A percentile compares a stretch with the other conserved stretches of the same genome.
phyloP scores from a whole-genome alignment of 2,113 vertebrate species.

The Notothenia rossii region DNA sequence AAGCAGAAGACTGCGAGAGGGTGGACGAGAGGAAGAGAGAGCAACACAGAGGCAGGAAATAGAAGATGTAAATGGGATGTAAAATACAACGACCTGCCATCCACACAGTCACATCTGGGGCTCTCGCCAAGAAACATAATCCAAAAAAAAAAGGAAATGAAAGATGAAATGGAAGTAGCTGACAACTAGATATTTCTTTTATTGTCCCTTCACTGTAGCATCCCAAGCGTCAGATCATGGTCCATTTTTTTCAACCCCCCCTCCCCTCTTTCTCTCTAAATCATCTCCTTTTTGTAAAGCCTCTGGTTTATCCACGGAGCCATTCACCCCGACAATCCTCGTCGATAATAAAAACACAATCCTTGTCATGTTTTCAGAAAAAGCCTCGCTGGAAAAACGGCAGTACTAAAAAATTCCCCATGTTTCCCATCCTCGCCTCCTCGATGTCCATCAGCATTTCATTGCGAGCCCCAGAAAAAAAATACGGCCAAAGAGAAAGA shows the following conservation, averaged over 20 bases:
- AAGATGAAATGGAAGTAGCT: constrained; percentile 38
- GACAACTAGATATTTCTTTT: constrained; percentile 41
- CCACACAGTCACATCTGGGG: constrained; percentile 75
- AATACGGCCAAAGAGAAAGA: constrained; percentile 17
- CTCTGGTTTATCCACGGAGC: constrained; percentile 55
- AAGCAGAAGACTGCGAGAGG: constrained; percentile 75
- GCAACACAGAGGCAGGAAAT: constrained; percentile 47
- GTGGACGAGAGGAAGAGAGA: constrained; percentile 62
- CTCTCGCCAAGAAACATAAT: constrained; percentile 75
- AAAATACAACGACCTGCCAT: constrained; percentile 69
- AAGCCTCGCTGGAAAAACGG: constrained; percentile 17
- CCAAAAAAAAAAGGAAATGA: constrained; percentile 60
- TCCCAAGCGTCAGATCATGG: constrained; percentile 72
- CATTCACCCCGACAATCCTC: constrained; percentile 64
- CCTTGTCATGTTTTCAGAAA: constrained; percentile 56
- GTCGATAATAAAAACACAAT: constrained; percentile 61
- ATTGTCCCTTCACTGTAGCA: constrained; percentile 67
- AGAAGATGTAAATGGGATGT: constrained; percentile 53
- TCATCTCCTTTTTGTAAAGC: constrained; percentile 58
- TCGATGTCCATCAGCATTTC: constrained; percentile 71
- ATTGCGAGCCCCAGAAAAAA: constrained; percentile 21
- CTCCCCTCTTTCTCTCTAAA: constrained; percentile 11
- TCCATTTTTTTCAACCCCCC: constrained; percentile 42
- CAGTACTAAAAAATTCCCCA: constrained; percentile 52
- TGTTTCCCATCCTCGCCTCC: constrained; percentile 65